phyloP scores from a whole-genome alignment of 2,113 vertebrate genomes.

The Hippocampus zosterae region DNA sequence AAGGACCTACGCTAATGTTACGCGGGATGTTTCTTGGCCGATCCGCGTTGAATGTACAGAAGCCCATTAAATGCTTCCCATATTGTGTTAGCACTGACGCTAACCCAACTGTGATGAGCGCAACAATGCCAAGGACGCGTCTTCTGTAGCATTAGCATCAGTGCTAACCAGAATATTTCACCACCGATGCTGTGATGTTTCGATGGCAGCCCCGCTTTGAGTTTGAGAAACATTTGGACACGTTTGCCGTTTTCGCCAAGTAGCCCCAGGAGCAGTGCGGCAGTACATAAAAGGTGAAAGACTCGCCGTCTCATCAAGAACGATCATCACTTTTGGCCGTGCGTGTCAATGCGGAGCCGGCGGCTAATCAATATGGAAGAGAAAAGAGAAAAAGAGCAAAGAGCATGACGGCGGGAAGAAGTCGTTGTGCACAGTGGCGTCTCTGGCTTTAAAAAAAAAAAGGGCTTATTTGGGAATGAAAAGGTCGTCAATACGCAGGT shows the following conservation, averaged over 20 bases:
- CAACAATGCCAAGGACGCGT: background rate
- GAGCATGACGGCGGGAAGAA: conserved; percentile 23
- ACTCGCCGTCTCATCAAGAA: background rate
- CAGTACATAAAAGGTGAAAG: background rate
- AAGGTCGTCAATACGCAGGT: conserved; percentile 5
- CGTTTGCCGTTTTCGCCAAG: background rate
- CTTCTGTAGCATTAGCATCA: background rate
- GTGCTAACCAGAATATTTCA: background rate
- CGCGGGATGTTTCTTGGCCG: no score
- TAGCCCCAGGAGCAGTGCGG: background rate
- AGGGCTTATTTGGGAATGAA: conserved; percentile 49
- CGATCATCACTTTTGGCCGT: background rate
- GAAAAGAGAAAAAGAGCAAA: conserved; percentile 19
- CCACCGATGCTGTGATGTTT: background rate
- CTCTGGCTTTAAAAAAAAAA: conserved; percentile 48
- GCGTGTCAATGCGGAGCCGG: background rate
- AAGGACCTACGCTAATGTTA: no score
- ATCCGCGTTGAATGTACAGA: no score
- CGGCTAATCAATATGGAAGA: conserved; percentile 3
- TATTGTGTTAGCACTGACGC: no score
- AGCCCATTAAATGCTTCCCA: no score
- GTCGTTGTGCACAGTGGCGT: conserved; percentile 16
- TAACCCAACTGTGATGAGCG: no score
- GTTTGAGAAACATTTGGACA: background rate
- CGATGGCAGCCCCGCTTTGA: no score